A percentile compares a stretch with the other conserved stretches of the same genome.
Conservation (phyloP, 2,797 vertebrate species). For the Ceryle rudis region DNA sequence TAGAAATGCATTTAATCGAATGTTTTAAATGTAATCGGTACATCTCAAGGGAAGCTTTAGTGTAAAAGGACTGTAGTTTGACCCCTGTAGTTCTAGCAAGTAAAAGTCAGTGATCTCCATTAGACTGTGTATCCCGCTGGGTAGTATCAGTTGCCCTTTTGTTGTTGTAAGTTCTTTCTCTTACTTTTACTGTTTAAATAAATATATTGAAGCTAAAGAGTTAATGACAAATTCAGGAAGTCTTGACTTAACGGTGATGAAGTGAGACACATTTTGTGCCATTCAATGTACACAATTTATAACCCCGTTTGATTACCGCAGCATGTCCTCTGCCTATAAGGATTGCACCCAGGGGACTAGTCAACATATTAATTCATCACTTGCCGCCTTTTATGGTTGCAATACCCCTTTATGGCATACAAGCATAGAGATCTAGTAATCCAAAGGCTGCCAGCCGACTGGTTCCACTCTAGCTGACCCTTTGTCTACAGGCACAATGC, state of each 20-base stretch:
- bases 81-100: constrained; percentile 55
- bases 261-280: constrained; percentile 71
- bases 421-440: constrained; percentile 82
- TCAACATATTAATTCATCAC: constrained; percentile 90
- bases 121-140: constrained; percentile 64
- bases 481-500: constrained; percentile 86
- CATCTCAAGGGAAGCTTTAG: constrained; percentile 8
- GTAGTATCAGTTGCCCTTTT: constrained; percentile 72
- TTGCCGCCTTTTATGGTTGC: constrained; percentile 80
- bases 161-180: constrained; percentile 69
- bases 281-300: constrained; percentile 82
- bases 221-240: constrained; percentile 76
- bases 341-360: constrained; percentile 86
- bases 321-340: constrained; percentile 84
- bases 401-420: constrained; percentile 79
- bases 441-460: constrained; percentile 81
- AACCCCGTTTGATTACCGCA: constrained; percentile 82
- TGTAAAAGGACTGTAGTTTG: constrained; percentile 43
- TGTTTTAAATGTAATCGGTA: background rate
- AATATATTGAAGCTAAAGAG: constrained; percentile 72
- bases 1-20: background rate
- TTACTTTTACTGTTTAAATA: constrained; percentile 76
- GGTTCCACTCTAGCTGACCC: constrained; percentile 85
- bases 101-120: constrained; percentile 65
- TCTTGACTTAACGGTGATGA: constrained; percentile 77